phyloP scores from a whole-genome alignment of 2,888 invertebrate species.

The Druceiella hillmani region DNA sequence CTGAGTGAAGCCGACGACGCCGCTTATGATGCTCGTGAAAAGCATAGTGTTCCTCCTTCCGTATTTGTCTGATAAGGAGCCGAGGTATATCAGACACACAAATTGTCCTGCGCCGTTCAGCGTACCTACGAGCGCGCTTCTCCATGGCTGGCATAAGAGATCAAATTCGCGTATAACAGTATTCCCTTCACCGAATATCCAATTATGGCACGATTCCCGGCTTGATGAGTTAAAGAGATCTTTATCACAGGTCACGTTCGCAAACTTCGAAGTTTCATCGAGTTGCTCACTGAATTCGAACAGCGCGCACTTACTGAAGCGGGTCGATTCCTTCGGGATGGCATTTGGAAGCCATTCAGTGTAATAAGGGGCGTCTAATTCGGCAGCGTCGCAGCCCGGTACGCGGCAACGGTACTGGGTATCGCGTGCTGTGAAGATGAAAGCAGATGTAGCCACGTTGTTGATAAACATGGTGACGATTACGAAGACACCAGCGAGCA shows the following conservation, averaged over 20 bases:
- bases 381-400: no score
- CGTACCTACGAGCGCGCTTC: constrained; percentile 55
- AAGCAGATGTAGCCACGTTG: neutral
- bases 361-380: neutral
- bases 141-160: constrained; percentile 53
- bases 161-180: constrained; percentile 28
- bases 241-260: no score
- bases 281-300: constrained; percentile 25
- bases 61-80: constrained; percentile 51
- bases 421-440: neutral
- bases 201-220: neutral
- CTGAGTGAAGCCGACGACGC: constrained; percentile 42
- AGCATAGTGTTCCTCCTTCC: constrained; percentile 46
- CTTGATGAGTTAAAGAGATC: neutral
- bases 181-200: neutral
- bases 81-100: constrained; percentile 52
- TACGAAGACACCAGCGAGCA: neutral
- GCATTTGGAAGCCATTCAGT: neutral
- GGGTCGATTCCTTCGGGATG: neutral
- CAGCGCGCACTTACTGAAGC: neutral
- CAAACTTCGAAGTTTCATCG: no score
- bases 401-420: neutral
- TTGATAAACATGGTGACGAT: neutral
- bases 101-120: constrained; percentile 56
- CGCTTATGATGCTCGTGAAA: constrained; percentile 37